A percentile compares a stretch with the other conserved stretches of the same genome.
Evolutionary conservation across 2,797 vertebrate genomes (phyloP).

Genomic region (Poeciliopsis infans): DNA sequence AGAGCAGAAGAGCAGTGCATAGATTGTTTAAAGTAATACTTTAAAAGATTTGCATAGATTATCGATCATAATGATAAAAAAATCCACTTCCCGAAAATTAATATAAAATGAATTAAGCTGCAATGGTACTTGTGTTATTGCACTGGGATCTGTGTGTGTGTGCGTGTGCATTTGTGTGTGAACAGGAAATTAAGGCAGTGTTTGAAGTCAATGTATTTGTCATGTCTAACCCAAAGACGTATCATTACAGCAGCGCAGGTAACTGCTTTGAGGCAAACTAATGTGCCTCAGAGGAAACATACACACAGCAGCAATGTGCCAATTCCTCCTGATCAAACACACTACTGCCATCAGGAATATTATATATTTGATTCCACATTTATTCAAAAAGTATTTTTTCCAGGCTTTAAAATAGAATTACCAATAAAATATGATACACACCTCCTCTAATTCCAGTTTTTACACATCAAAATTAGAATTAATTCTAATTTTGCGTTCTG

Average conservation of each 20-base stretch:
- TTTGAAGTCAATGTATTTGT: constrained; percentile 69
- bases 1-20: constrained; percentile 64
- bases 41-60: constrained; percentile 81
- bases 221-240: constrained; percentile 55
- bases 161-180: constrained; percentile 33
- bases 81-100: constrained; percentile 75
- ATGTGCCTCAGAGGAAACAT: constrained; percentile 31
- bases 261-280: constrained; percentile 30
- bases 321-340: constrained; percentile 62
- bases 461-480: constrained; percentile 30
- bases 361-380: constrained; percentile 54
- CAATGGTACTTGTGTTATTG: constrained; percentile 70
- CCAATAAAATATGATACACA: constrained; percentile 27
- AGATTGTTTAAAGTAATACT: constrained; percentile 73
- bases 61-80: constrained; percentile 66
- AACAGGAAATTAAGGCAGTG: constrained; percentile 73
- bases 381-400: constrained; percentile 21
- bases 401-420: constrained; percentile 39
- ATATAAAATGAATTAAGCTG: constrained; percentile 74
- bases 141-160: constrained; percentile 32
- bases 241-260: constrained; percentile 44
- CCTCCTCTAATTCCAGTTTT: constrained; percentile 29
- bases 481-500: constrained; percentile 25
- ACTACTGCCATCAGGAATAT: constrained; percentile 52
- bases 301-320: constrained; percentile 24